Evolutionary conservation across 1,140 invertebrate species (phyloP).

Genomic region (Dendrolimus kikuchii): DNA sequence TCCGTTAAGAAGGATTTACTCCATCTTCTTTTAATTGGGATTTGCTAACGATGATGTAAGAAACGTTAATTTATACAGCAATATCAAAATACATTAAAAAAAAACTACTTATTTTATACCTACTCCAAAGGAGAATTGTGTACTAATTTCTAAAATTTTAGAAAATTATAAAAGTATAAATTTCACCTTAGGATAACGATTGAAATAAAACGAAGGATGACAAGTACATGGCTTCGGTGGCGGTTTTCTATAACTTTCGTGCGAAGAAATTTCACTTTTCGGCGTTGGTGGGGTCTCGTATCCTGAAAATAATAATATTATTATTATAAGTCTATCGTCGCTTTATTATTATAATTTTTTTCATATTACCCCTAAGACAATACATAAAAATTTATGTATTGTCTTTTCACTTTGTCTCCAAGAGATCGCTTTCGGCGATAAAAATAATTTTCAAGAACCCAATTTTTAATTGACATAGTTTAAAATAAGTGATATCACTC

Average conservation of each 20-base stretch:
- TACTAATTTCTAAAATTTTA: conserved; percentile 7
- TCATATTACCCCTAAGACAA: conserved; percentile 25
- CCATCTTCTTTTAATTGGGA: too few species aligned
- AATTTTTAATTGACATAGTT: too few species aligned
- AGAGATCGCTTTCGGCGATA: too few species aligned
- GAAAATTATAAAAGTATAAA: not conserved
- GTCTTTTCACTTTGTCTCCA: too few species aligned
- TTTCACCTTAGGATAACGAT: conserved; percentile 52
- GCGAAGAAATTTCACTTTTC: conserved; percentile 40
- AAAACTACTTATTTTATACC: too few species aligned
- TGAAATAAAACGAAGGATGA: conserved; percentile 42
- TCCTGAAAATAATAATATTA: conserved; percentile 25
- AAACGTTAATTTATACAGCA: too few species aligned
- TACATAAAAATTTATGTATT: conserved; percentile 10
- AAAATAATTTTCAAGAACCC: too few species aligned
- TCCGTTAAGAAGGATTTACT: too few species aligned
- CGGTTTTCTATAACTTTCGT: conserved; percentile 47
- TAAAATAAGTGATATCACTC: too few species aligned
- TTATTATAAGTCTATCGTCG: not conserved
- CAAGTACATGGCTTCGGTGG: conserved; percentile 42
- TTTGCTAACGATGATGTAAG: too few species aligned
- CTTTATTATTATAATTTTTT: not conserved
- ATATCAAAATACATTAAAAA: too few species aligned
- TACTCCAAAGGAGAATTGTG: not conserved
- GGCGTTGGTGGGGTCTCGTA: conserved; percentile 48